Evolutionary conservation across 2,888 invertebrate species (phyloP), one percentile per base, ranked within the genome.

Genomic region (Gastrophysa polygoni): DNA sequence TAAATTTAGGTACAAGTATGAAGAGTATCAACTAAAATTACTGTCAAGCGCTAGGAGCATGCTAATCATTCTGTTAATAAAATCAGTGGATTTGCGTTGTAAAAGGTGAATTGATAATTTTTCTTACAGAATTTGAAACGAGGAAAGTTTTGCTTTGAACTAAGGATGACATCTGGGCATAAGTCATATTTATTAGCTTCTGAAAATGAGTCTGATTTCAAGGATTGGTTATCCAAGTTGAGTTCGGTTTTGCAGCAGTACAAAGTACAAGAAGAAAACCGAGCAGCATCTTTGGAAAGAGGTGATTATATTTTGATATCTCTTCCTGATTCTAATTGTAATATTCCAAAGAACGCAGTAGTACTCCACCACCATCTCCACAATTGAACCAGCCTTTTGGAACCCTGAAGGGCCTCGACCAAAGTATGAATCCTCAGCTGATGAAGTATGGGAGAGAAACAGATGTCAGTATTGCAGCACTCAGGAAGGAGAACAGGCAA

Each of bases 381-480:
- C 88, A 88, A 59, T 86, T 84, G 68, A 81, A 83, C n/a, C 83
- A 87, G 24, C 86, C 88, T 3, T 93, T 91, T 79, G 94, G 94
- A 4, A 95, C 95, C 0, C 82, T 95, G 0, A 93, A 93, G 78
- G 93, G 94, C 0, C 83, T 95, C 47, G 95, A 96, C 75, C 93
- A 95, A 78, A 94, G 93, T 75, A 92, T 95, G 89, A 95, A 95
- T 82, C 95, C 96, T 0, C 92, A 95, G 73, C 83, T 96, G 57
- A 92, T 93, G 79, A 90, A 92, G 79, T 96, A 96, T 80, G 92
- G 95, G 0, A 86, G 94, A 32, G 96, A 96, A 83, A 95, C 95
- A 0, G 96, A 96, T 75, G 86, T 90, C 68, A 92, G 93, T 18
- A 92, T 96, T 73, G 90, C 93, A 17, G 87, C 89, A 63, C 88